Conservation (phyloP, 2,888 invertebrate genomes). For the Amphimallon solstitiale region DNA sequence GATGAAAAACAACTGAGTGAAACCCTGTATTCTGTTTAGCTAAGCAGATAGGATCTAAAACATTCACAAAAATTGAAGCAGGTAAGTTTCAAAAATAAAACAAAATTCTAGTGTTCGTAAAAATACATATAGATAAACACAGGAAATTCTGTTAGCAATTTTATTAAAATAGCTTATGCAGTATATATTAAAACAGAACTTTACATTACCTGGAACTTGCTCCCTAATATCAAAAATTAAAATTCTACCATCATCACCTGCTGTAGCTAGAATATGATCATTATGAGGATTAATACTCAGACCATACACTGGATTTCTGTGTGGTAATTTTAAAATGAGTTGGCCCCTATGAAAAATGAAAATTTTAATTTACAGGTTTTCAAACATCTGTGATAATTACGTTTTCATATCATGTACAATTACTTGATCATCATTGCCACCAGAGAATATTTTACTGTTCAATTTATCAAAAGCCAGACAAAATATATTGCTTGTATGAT, state of each 20-base stretch:
- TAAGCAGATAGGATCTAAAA: conserved; percentile 71
- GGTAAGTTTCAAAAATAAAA: neutral
- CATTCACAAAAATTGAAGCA: conserved; percentile 39
- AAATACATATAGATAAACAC: neutral
- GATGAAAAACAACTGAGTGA: conserved; percentile 96
- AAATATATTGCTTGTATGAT: conserved; percentile 94
- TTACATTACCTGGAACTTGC: conserved; percentile 54
- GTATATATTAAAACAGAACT: neutral
- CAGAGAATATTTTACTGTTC: conserved; percentile 86
- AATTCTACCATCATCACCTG: conserved; percentile 91
- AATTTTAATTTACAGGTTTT: neutral
- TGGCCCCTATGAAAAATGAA: conserved; percentile 63
- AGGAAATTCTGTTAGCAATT: no score
- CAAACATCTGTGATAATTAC: conserved; percentile 65
- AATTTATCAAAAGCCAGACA: conserved; percentile 86
- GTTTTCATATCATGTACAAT: conserved; percentile 88
- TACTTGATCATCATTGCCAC: conserved; percentile 95
- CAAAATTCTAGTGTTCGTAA: no score
- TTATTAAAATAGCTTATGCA: neutral
- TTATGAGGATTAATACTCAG: conserved; percentile 87
- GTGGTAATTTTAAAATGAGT: conserved; percentile 79
- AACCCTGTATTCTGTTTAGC: conserved; percentile 81
- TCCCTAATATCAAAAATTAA: conserved; percentile 86
- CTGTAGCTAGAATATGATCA: conserved; percentile 85
- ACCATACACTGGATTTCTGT: conserved; percentile 91